Conservation (phyloP, 2,797 vertebrate species). For the Urocyon cinereoargenteus region DNA sequence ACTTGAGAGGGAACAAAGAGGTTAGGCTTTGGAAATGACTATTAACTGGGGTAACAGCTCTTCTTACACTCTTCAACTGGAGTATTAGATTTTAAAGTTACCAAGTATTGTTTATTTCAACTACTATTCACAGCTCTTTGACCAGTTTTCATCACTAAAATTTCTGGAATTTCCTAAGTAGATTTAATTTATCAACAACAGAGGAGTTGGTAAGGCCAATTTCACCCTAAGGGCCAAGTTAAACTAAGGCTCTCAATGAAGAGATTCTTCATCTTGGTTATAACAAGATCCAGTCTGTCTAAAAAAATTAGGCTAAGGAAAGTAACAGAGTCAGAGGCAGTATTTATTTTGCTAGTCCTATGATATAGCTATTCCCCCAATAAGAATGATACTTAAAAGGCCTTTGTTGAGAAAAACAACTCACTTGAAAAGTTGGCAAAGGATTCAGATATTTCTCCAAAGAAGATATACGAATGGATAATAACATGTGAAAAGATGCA, state of each 20-base stretch:
- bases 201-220: not conserved
- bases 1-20: not conserved
- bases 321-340: not conserved
- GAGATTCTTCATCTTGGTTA: not conserved
- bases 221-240: not conserved
- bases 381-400: constrained; percentile 5
- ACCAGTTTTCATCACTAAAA: not conserved
- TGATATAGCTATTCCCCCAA: constrained; percentile 5
- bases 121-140: not conserved
- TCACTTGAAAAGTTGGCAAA: not conserved
- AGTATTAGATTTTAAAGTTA: not conserved
- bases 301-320: not conserved
- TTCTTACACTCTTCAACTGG: not conserved
- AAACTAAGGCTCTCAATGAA: not conserved
- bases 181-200: constrained; percentile 42
- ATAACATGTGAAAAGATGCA: not conserved
- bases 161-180: not conserved
- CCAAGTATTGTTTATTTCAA: not conserved
- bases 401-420: constrained; percentile 10
- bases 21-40: not conserved
- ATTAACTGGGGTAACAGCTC: not conserved
- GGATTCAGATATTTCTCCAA: constrained; percentile 28
- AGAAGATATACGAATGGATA: not conserved
- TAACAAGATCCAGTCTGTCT: not conserved
- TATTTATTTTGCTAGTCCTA: constrained; percentile 4